These are phyloP conservation scores for Coelinius sp. DNA, from an alignment of 2,888 invertebrate genomes.

Conservation along the genomic window DNA sequence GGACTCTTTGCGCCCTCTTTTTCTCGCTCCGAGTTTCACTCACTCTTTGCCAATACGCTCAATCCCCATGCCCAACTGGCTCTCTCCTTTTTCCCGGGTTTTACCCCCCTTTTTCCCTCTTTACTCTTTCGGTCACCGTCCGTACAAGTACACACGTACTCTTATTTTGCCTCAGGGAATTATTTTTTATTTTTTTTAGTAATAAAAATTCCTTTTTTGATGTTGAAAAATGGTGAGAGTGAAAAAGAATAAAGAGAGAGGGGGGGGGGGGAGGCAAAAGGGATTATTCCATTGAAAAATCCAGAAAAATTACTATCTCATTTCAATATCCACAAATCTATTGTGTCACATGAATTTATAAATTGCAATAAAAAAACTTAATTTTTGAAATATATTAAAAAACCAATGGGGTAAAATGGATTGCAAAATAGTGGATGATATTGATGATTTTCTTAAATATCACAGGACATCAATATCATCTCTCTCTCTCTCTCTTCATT, in stretches of 20 bases:
- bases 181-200: background rate
- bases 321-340: too few species aligned
- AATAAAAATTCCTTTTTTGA: background rate
- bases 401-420: background rate
- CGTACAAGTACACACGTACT: conserved; percentile 20
- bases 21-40: conserved; percentile 58
- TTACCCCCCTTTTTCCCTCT: background rate
- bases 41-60: conserved; percentile 49
- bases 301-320: too few species aligned
- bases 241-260: too few species aligned
- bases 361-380: background rate
- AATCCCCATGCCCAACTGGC: conserved; percentile 19
- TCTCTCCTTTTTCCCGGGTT: conserved; percentile 27
- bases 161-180: conserved; percentile 9
- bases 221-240: background rate
- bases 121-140: conserved; percentile 11
- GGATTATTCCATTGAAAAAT: too few species aligned
- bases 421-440: background rate
- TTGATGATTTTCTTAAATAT: background rate
- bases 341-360: background rate
- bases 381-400: background rate
- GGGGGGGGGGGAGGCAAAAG: too few species aligned
- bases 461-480: background rate
- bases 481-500: background rate
- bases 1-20: conserved; percentile 49